Base-by-base conservation (phyloP, 1,140 invertebrate genomes). In the Globodera rostochiensis region DNA sequence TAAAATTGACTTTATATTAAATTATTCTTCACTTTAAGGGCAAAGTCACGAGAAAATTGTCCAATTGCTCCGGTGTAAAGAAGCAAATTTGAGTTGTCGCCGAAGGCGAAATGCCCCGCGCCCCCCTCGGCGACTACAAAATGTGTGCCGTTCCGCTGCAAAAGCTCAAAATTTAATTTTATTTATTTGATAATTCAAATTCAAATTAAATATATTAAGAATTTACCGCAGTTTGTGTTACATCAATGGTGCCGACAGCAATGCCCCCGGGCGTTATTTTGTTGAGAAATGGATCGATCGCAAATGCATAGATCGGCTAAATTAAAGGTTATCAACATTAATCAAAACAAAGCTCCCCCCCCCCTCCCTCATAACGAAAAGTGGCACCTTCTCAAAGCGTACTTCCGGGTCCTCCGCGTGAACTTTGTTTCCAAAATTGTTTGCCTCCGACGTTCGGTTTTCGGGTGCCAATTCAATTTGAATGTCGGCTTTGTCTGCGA, bases 291-390 rank as follows among this genome's bases (percentile, higher is more conserved):
- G 73, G 73, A n/a, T 74, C 47, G 47, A 74, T 13, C 53, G 73
- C 73, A 74, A 74, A 74, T 74, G 73, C 73, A 49, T 74, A 74
- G 13, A 74, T 74, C 15, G 73, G 47, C 73, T 74, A 15, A 73
- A 73, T 73, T 21, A 21, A 6, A 21, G 36, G 36, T 36, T 36
- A 1, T 36, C 36, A 36, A 36, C 25, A 36, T 36, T 36, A 36
- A 36, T 36, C 36, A 36, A 36, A 36, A 36, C 36, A 1, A 36
- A 36, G 3, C 36, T 36, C 36, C 53, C 53, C 7, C 25, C 45
- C 53, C 73, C 73, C 46, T 74, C 13, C 47, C 25, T 2, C 36
- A 36, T 36, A 36, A 36, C 36, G 36, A 36, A 36, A 36, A 36
- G 1, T 36, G 36, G 36, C 53, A 74, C 53, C 25, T 46, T 57